Evolutionary conservation across 2,113 vertebrate genomes (phyloP), one percentile per base, ranked within the genome.

Genomic region (Toxostoma redivivum): DNA sequence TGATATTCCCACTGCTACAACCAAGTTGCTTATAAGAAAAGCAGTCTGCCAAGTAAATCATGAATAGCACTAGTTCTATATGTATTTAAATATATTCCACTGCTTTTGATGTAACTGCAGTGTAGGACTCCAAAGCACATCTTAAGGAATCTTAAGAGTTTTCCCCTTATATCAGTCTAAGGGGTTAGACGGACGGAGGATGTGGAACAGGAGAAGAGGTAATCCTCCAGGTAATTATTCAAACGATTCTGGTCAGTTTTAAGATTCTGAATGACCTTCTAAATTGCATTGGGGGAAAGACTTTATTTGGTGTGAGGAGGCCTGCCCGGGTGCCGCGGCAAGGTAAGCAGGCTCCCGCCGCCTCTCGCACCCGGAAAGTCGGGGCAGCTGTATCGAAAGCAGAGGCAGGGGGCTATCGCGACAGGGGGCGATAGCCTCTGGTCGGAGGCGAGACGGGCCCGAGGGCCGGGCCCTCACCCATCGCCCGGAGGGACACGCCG

Each of bases 401-500:
- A 28, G 45, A 21, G 15, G 5, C 62, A 5, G 15, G 10, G 18
- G 30, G 6, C 11, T 31, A 0, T 47, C 6, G 5, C 12, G 13
- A 3, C 27, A 0, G 24, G 18, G 35, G 23, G 28, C 10, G 40
- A 42, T 42, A 15, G 5, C 16, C 51, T 19, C 54, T 23, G 27
- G 8, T 12, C 3, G 12, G 19, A 16, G 42, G 24, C 3, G 15
- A 42, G 23, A 18, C 2, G 7, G 11, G 27, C 8, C 30, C 6
- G 42, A 35, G 45, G 17, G 45, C 21, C 8, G 6, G 11, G 58
- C 38, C 11, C 12, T 58, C 18, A 5, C 31, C 40, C 25, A 4
- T 25, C 1, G 4, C 28, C 53, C 1, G 3, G 24, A n/a, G 14
- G 24, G 19, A n/a, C 27, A 2, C 1, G 6, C 31, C 5, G 11